phyloP scores from a whole-genome alignment of 2,888 invertebrate genomes.

The Toxonevra muliebris region DNA sequence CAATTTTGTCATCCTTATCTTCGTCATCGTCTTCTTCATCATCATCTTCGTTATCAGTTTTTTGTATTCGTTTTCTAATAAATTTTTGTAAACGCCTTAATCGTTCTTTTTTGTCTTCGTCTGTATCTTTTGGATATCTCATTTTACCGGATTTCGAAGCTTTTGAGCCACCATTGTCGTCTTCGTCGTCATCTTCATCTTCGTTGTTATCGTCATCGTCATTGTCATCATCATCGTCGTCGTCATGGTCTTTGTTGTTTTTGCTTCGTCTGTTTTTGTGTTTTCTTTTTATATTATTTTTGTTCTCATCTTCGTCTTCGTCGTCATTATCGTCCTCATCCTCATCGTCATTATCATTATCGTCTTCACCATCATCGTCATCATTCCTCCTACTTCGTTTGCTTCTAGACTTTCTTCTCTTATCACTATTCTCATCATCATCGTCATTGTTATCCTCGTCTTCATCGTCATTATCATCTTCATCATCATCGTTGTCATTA shows the following conservation, averaged over 20 bases:
- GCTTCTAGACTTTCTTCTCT: constrained; percentile 61
- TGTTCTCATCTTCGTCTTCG: constrained; percentile 47
- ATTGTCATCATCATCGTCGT: constrained; percentile 51
- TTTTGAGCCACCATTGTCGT: constrained; percentile 41
- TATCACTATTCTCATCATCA: too few species aligned
- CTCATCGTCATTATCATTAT: constrained; percentile 62
- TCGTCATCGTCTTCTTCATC: constrained; percentile 33
- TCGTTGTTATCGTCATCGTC: constrained; percentile 44
- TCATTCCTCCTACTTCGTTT: constrained; percentile 53
- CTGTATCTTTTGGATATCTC: constrained; percentile 52
- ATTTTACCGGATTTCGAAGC: constrained; percentile 25
- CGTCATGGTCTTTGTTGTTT: constrained; percentile 56
- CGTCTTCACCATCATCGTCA: constrained; percentile 57
- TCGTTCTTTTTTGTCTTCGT: constrained; percentile 47
- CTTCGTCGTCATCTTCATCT: constrained; percentile 40
- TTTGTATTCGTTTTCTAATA: too few species aligned
- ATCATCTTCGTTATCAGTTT: constrained; percentile 20
- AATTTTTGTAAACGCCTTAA: constrained; percentile 61
- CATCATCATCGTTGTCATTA: constrained; percentile 60
- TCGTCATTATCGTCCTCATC: constrained; percentile 53
- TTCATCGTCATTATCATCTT: constrained; percentile 63
- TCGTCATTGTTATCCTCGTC: constrained; percentile 57
- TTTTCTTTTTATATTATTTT: constrained; percentile 38
- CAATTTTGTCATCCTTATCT: constrained; percentile 64
- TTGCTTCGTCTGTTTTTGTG: constrained; percentile 32